Evolutionary conservation across 2,797 vertebrate genomes (phyloP), one percentile per base, ranked within the genome.

Genomic region (Uromys caudimaculatus): DNA sequence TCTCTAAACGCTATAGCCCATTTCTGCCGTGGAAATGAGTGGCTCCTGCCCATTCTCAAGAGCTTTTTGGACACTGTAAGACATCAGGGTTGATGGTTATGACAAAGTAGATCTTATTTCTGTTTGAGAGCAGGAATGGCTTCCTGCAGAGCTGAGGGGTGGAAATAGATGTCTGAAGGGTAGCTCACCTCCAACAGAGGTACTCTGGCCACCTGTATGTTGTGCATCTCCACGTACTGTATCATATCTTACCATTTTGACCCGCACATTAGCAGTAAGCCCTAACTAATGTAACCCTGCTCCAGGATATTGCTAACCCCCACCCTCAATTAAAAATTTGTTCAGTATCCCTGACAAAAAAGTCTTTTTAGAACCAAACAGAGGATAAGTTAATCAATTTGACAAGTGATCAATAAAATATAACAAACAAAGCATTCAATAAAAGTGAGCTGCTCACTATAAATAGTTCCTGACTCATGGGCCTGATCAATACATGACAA

Each of bases 381-480:
- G 58, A 90, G 71, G 32, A 24, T 54, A 85, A 89, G 54, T 89
- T 95, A 85, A 95, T 96, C 84, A 95, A 69, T 95, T 95, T 92
- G 92, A 60, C 38, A 92, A 86, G 11, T 6, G 50, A 78, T 92
- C 95, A 86, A 94, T 95, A 95, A 95, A 97, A 94, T 91, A 86
- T 82, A 93, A 82, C 84, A 93, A 95, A 90, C 21, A 77, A 38
- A 87, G 38, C n/a, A 94, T 88, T 97, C 73, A 88, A 77, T 85
- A 96, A 88, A 16, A 93, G 29, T 85, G 77, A 95, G 67, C 29
- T 91, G 41, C 56, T 94, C 77, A 58, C 93, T 90, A 67, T 35
- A 86, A 94, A 83, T 52, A 86, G 50, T 73, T 79, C 54, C 23
- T 85, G 81, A 96, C 84, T 92, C 50, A 54, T 60, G 67, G 54